A percentile compares a stretch with the other conserved stretches of the same genome.
Conservation (phyloP, 2,888 invertebrate species). For the Eupeodes luniger region DNA sequence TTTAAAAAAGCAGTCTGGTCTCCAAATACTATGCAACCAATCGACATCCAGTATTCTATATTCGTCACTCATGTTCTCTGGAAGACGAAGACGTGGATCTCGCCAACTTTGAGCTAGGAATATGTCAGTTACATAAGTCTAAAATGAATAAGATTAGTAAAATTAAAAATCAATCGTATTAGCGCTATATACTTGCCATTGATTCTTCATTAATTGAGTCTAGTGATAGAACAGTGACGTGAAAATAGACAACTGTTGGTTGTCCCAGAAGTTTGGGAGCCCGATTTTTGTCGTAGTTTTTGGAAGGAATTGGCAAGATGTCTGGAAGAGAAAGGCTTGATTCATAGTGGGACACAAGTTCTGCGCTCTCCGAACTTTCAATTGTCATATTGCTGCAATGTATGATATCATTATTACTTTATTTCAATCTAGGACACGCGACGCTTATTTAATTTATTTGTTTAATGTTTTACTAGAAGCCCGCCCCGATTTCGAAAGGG, state of each 20-base stretch:
- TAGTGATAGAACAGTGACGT: slow-evolving; percentile 94
- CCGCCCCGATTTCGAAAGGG: no score
- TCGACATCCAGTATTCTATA: slow-evolving; percentile 95
- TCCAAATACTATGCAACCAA: slow-evolving; percentile 95
- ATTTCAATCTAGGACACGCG: no score
- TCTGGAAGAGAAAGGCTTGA: slow-evolving; percentile 91
- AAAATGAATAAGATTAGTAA: slow-evolving; percentile 73
- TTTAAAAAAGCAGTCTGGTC: slow-evolving; percentile 97
- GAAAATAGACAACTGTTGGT: slow-evolving; percentile 95
- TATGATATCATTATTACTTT: no score
- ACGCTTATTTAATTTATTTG: no score
- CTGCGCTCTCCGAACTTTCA: slow-evolving; percentile 84
- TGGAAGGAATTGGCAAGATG: slow-evolving; percentile 92
- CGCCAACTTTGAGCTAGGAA: slow-evolving; percentile 97
- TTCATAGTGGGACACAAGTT: slow-evolving; percentile 85
- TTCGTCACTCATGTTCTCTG: slow-evolving; percentile 97
- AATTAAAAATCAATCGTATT: not conserved
- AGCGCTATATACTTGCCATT: slow-evolving; percentile 85
- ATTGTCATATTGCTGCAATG: slow-evolving; percentile 41
- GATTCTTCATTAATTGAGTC: slow-evolving; percentile 98
- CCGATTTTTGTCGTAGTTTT: slow-evolving; percentile 95
- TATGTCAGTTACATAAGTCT: slow-evolving; percentile 97
- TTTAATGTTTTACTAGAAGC: no score
- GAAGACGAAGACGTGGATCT: slow-evolving; percentile 93
- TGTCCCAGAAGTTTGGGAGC: slow-evolving; percentile 94